Evolutionary conservation across 2,888 invertebrate species (phyloP).

Genomic region (Phania funesta): DNA sequence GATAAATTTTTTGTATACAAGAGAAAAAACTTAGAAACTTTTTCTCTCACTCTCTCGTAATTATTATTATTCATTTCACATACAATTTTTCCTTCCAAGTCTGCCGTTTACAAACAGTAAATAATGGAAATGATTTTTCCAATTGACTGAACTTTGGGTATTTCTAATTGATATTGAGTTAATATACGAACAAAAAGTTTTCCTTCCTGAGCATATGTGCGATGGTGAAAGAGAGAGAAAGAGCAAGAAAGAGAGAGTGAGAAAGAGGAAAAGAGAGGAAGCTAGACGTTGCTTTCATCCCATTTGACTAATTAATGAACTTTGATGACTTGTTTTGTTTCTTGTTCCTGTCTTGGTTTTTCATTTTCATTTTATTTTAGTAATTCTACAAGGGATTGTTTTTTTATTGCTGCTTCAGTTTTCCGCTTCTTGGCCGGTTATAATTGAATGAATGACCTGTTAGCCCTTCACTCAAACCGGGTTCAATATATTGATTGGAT

Average conservation of each 20-base stretch:
- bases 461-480: conserved; percentile 7
- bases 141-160: conserved; percentile 30
- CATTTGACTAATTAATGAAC: conserved; percentile 62
- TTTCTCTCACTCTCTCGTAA: neutral
- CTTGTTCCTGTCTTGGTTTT: neutral
- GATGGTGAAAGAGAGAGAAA: neutral
- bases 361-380: conserved; percentile 33
- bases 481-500: conserved; percentile 43
- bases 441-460: conserved; percentile 58
- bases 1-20: too few relatives aligned
- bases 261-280: too few relatives aligned
- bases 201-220: neutral
- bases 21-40: neutral
- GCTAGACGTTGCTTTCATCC: neutral
- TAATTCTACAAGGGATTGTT: conserved; percentile 2
- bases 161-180: conserved; percentile 32
- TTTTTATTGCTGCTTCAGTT: conserved; percentile 15
- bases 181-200: neutral
- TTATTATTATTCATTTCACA: neutral
- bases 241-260: neutral
- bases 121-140: conserved; percentile 51
- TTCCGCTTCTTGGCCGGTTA: conserved; percentile 13
- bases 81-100: conserved; percentile 8
- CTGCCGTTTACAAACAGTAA: neutral
- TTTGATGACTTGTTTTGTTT: conserved; percentile 17